Conservation (phyloP, 2,113 vertebrate species). For the Mormyrus lacerda region DNA sequence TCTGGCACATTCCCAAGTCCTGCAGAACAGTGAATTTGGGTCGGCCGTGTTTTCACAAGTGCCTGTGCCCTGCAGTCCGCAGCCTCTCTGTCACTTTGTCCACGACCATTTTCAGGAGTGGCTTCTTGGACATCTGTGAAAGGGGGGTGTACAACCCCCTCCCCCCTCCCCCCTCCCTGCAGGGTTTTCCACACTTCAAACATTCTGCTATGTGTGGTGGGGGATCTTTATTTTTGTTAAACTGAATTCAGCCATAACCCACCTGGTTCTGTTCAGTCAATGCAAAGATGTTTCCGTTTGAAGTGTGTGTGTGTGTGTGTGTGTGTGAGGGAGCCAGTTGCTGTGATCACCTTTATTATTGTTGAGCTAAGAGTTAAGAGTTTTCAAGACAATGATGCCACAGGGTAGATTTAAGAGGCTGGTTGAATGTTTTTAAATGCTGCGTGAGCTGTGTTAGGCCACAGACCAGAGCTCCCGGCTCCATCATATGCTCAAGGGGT, state of each 20-base stretch:
- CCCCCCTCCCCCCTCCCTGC: background rate
- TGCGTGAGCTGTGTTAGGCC: background rate
- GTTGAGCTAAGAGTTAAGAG: background rate
- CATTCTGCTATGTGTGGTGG: background rate
- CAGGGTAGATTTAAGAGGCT: background rate
- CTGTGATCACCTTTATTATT: background rate
- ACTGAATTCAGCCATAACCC: background rate
- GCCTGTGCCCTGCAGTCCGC: conserved; percentile 35
- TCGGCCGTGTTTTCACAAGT: conserved; percentile 38
- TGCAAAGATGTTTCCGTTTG: background rate
- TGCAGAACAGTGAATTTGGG: conserved; percentile 18
- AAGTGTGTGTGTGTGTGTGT: background rate
- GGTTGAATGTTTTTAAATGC: background rate
- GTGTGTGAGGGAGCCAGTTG: background rate
- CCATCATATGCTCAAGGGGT: background rate
- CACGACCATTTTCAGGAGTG: background rate
- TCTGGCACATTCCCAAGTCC: conserved; percentile 38
- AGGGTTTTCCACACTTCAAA: background rate
- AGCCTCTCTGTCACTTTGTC: background rate
- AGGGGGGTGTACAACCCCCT: background rate
- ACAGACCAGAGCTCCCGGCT: background rate
- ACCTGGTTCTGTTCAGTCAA: background rate
- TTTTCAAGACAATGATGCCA: background rate
- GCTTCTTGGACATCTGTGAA: background rate
- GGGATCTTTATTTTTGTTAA: background rate